These are phyloP conservation scores for Coregonus suidteri DNA, from an alignment of 2,797 vertebrate species.

Conservation along the genomic window DNA sequence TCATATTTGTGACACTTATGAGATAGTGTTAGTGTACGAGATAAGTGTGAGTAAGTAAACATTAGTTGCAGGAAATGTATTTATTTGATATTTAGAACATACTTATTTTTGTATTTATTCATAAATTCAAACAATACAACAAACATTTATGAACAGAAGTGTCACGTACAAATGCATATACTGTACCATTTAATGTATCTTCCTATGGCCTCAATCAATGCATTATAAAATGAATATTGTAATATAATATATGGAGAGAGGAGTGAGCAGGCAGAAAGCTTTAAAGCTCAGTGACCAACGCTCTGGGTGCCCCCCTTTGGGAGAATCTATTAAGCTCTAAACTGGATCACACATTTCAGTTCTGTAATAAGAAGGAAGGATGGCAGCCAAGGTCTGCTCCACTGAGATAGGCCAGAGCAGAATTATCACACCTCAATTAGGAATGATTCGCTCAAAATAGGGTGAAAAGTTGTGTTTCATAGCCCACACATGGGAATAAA, in stretches of 20 bases:
- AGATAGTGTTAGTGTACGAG: too few relatives aligned
- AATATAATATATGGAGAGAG: neutral
- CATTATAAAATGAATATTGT: neutral
- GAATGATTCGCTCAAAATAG: conserved; percentile 15
- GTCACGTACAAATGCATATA: neutral
- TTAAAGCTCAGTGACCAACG: neutral
- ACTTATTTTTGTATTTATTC: neutral
- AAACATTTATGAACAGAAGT: neutral
- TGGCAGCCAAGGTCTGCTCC: conserved; percentile 2
- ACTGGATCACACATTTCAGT: conserved; percentile 21
- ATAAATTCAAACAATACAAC: neutral
- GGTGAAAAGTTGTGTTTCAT: neutral
- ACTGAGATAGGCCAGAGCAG: conserved; percentile 13
- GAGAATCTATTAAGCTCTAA: conserved; percentile 16
- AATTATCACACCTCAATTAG: conserved; percentile 31
- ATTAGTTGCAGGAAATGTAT: neutral
- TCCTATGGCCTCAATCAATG: neutral
- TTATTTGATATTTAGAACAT: neutral
- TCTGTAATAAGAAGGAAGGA: neutral
- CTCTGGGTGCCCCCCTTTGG: neutral
- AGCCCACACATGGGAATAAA: too few relatives aligned
- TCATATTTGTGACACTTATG: too few relatives aligned
- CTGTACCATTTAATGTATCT: neutral
- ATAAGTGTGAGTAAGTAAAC: neutral
- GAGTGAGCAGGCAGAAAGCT: neutral